phyloP scores from a whole-genome alignment of 1,140 invertebrate genomes.

The Radopholus similis region DNA sequence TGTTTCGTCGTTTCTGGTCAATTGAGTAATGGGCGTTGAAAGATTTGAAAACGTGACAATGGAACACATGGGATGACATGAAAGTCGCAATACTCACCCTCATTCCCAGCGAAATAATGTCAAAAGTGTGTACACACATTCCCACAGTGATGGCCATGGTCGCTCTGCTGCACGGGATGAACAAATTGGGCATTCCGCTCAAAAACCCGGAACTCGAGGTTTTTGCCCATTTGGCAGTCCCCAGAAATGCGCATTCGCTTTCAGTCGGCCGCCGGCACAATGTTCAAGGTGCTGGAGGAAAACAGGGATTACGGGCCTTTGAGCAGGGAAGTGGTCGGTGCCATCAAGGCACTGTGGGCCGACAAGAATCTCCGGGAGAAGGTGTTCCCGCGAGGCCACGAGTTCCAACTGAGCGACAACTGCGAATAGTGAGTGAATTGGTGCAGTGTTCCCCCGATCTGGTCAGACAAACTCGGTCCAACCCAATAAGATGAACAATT shows the following conservation, averaged over 20 bases:
- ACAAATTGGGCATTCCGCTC: constrained; percentile 37
- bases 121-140: neutral
- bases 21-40: too few species aligned
- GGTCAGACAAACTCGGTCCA: too few species aligned
- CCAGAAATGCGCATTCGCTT: too few species aligned
- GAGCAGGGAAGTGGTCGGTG: constrained; percentile 40
- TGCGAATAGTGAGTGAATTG: constrained; percentile 2
- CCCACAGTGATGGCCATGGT: constrained; percentile 41
- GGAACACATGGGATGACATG: too few species aligned
- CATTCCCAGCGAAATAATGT: too few species aligned
- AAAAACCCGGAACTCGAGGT: constrained; percentile 35
- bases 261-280: constrained; percentile 32
- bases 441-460: too few species aligned
- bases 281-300: constrained; percentile 52
- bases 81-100: too few species aligned
- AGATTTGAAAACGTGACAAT: too few species aligned
- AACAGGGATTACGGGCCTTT: constrained; percentile 56
- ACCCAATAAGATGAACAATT: too few species aligned
- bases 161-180: constrained; percentile 40
- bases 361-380: constrained; percentile 60
- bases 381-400: constrained; percentile 61
- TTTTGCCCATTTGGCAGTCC: too few species aligned
- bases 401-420: constrained; percentile 60
- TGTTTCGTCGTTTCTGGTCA: neutral
- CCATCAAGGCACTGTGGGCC: constrained; percentile 19